Base-by-base conservation (phyloP, 2,113 vertebrate genomes). In the Stegostoma tigrinum region DNA sequence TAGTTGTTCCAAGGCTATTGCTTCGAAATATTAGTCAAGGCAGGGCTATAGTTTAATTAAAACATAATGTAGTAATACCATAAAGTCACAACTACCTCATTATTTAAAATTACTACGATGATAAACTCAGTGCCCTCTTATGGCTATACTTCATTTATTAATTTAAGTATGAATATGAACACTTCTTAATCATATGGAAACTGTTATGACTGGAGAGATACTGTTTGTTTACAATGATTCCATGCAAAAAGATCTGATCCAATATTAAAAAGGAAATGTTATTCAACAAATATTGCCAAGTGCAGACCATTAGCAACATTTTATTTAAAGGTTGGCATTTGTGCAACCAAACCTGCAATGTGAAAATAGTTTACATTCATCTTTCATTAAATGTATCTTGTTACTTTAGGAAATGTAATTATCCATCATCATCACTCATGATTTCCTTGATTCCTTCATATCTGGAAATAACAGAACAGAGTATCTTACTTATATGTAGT, bases 401-500 rank as follows among this genome's bases (percentile, higher is more conserved):
- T 95, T 95, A 95, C 64, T 95, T 95, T 70, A 70, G 45, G 38
- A 95, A 95, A 95, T 95, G 38, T 27, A 70, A 95, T 72, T 72
- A 72, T 72, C 38, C 38, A 72, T 75, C 66, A 95, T 72, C 45
- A 75, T 72, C 38, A 95, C n/a, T n/a, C 19, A 75, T 95, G 93
- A 94, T 94, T 70, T 45, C 66, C 66, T 94, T 45, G 67, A 94
- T 72, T 70, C 67, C 38, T 95, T 95, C 64, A 95, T 72, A 72
- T 72, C 93, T 95, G 42, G 38, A 95, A 95, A 45, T 95, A 94
- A 94, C 66, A 70, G 91, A 70, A 94, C 91, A 94, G 91, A 68
- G 34, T 72, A 95, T 95, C 93, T 95, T 95, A 95, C 93, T 95
- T 95, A 12, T 94, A 38, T 70, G 68, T 94, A 38, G 61, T 68